These are phyloP conservation scores for Antitype chi DNA, from an alignment of 2,888 invertebrate genomes.

Conservation along the genomic window DNA sequence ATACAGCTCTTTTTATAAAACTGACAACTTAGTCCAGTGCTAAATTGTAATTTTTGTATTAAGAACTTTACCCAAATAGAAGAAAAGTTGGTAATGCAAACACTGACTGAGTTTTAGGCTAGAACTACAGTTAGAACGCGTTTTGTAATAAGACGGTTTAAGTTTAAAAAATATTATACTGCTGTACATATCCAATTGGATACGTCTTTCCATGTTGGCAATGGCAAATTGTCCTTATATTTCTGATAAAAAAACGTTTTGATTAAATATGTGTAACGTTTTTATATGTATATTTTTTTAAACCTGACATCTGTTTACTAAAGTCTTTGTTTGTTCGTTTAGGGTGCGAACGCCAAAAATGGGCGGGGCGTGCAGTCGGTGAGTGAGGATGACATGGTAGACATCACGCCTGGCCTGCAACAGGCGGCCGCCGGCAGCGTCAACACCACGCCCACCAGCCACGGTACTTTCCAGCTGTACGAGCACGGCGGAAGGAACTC, in stretches of 20 bases:
- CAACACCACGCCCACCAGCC: conserved; percentile 81
- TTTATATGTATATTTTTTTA: background rate
- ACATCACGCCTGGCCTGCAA: conserved; percentile 81
- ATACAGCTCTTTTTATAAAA: no score
- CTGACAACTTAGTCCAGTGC: no score
- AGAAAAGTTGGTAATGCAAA: no score
- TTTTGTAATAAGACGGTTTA: no score
- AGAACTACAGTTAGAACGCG: no score
- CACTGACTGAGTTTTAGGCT: no score
- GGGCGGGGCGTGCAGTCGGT: conserved; percentile 76
- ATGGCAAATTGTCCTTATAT: background rate
- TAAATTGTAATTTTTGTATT: no score
- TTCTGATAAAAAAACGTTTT: background rate
- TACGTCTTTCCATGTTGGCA: background rate
- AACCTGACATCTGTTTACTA: background rate
- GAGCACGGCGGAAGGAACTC: conserved; percentile 81
- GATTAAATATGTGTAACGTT: background rate
- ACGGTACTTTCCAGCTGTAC: conserved; percentile 87
- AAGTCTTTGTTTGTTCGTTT: conserved; percentile 1
- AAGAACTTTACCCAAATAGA: no score
- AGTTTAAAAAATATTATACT: no score
- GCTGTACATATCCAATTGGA: background rate
- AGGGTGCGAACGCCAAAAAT: conserved; percentile 76
- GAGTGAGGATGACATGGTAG: conserved; percentile 84
- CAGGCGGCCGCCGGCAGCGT: conserved; percentile 72